A percentile compares a stretch with the other conserved stretches of the same genome.
These are phyloP conservation scores for Melinaea menophilus DNA, from an alignment of 2,888 invertebrate genomes.

Conservation along the genomic window DNA sequence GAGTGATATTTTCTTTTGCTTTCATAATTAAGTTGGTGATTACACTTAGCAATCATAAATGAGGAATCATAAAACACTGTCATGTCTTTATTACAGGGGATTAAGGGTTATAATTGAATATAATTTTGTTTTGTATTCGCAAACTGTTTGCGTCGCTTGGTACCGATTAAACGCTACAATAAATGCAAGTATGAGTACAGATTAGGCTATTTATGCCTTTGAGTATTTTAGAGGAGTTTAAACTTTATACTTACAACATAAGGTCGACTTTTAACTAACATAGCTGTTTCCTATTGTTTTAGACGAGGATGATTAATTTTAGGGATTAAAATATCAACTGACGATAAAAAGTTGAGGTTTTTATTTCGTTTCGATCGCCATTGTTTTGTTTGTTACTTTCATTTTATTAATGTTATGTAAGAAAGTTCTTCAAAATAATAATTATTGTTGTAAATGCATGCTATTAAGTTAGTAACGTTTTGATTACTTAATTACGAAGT, in stretches of 20 bases:
- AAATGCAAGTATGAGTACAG: slow-evolving; percentile 47
- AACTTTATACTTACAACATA: background rate
- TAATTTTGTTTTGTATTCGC: slow-evolving; percentile 31
- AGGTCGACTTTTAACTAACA: too few species aligned
- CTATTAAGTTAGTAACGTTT: too few species aligned
- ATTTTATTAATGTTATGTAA: too few species aligned
- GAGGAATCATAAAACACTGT: slow-evolving; percentile 30
- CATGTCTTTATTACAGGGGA: slow-evolving; percentile 27
- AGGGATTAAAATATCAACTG: too few species aligned
- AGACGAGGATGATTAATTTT: too few species aligned
- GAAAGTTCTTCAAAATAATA: too few species aligned
- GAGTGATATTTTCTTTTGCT: background rate
- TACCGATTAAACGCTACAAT: slow-evolving; percentile 50
- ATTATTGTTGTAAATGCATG: too few species aligned
- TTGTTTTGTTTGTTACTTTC: too few species aligned
- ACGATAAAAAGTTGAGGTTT: too few species aligned
- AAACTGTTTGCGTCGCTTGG: slow-evolving; percentile 36
- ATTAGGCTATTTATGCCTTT: slow-evolving; percentile 39
- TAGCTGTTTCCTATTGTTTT: too few species aligned
- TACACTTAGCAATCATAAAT: slow-evolving; percentile 47
- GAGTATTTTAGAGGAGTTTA: background rate
- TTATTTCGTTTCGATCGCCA: too few species aligned
- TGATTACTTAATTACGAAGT: too few species aligned
- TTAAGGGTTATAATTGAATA: slow-evolving; percentile 37
- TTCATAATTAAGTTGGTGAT: slow-evolving; percentile 19